Evolutionary conservation across 2,888 invertebrate species (phyloP), one percentile per base, ranked within the genome.

Genomic region (Acrobasis suavella): DNA sequence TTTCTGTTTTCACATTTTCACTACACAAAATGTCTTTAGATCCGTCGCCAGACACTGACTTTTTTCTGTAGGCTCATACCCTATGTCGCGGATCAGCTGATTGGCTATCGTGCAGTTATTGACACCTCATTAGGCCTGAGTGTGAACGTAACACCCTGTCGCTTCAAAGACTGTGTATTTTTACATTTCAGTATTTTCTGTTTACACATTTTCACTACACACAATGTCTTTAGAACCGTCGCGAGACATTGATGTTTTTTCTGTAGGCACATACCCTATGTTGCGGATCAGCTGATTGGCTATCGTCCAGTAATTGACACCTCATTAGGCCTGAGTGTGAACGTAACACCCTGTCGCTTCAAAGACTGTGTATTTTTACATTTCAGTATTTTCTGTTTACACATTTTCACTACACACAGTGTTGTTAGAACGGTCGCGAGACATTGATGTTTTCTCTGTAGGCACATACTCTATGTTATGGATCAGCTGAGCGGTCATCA

Each of bases 271-370:
- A 5, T 42, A 42, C 39, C 17, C 56, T 56, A 16, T 12, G 14
- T 17, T 12, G 32, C 14, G 42, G 56, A 56, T 42, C 39, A 56
- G 56, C 15, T 17, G 38, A 16, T 17, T 17, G 38, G 39, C 56
- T 17, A 56, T 17, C 16, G 56, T 56, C 56, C 56, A 56, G 56
- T 56, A 56, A 56, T 56, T 56, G 56, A 56, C 56, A 56, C 56
- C 42, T 56, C 56, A 56, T 56, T 56, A 56, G 42, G 42, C 56
- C 39, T 16, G 10, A 17, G 16, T 39, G 46, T 12, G 10, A 42
- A 42, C 56, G 16, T 37, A 9, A 15, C 9, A 16, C 15, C 9
- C 22, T 51, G 22, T 32, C 52, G 52, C 22, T 6, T 32, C 32
- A n/a, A 12, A 32, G 12, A 22, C 22, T 52, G n/a, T 12, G 7